Conservation (phyloP, 2,113 vertebrate genomes). For the Carassius carassius region DNA sequence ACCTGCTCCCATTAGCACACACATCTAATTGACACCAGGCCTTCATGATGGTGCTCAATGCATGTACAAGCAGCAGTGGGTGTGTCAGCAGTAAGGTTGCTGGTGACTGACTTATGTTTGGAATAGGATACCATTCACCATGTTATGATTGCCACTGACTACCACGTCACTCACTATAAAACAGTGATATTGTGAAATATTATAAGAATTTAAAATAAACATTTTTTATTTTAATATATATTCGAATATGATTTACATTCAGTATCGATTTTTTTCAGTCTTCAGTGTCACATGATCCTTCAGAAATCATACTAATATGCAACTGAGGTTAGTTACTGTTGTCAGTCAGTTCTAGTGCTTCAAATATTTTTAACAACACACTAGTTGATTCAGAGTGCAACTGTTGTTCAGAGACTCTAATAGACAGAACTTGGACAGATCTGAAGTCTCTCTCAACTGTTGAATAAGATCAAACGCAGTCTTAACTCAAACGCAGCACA, state of each 20-base stretch:
- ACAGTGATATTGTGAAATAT: no score
- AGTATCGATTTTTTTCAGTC: no score
- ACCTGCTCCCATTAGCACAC: constrained; percentile 7
- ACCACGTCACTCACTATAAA: no score
- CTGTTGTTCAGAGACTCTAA: background rate
- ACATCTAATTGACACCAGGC: background rate
- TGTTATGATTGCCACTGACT: no score
- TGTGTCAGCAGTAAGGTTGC: background rate
- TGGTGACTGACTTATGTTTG: background rate
- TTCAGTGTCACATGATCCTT: no score
- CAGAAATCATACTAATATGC: no score
- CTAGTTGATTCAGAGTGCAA: background rate
- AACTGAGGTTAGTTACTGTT: no score
- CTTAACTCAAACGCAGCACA: background rate
- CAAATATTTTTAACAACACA: background rate
- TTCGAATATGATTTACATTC: no score
- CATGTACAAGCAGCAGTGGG: background rate
- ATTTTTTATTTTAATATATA: no score
- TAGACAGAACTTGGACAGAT: background rate
- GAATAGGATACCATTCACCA: background rate
- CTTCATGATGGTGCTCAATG: background rate
- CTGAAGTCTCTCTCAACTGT: background rate
- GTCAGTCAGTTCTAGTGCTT: background rate
- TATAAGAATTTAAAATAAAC: no score
- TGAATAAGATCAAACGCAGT: background rate